Evolutionary conservation across 1,140 invertebrate species (phyloP).

Genomic region (Orchestia grillus): DNA sequence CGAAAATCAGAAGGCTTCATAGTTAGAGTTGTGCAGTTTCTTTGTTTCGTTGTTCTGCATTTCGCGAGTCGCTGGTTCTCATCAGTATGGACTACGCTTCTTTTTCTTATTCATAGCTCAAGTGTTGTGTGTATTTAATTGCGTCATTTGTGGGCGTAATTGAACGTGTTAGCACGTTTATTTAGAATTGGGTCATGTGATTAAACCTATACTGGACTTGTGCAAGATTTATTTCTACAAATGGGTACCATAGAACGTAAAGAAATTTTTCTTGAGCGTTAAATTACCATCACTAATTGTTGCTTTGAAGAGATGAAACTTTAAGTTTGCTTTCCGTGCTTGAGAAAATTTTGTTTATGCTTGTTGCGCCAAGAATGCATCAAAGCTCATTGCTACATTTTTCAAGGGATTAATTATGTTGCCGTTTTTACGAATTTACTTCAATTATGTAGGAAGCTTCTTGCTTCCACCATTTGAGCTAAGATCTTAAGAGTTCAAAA

Average conservation of each 20-base stretch:
- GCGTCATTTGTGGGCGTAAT: neutral
- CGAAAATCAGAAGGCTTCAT: neutral
- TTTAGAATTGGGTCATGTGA: neutral
- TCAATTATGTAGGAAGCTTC: neutral
- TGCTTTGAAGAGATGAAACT: neutral
- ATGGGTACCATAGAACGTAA: neutral
- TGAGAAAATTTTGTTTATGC: neutral
- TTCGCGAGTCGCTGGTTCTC: too few species aligned
- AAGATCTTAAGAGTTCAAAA: neutral
- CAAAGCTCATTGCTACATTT: neutral
- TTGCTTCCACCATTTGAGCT: neutral
- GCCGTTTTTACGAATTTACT: neutral
- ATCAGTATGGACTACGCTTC: neutral
- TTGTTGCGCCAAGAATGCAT: neutral
- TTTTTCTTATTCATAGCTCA: neutral
- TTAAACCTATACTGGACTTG: neutral
- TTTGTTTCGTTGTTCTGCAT: neutral
- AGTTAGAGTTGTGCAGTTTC: neutral
- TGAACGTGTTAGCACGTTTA: neutral
- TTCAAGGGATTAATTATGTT: neutral
- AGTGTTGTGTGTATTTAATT: neutral
- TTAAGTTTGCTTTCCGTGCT: neutral
- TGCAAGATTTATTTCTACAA: neutral
- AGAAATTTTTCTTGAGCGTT: neutral
- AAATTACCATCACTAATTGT: neutral